Percentiles rank a stretch among this genome's conserved stretches.
Conservation (phyloP, 2,888 invertebrate species). For the Scaptomyza tumidula region DNA sequence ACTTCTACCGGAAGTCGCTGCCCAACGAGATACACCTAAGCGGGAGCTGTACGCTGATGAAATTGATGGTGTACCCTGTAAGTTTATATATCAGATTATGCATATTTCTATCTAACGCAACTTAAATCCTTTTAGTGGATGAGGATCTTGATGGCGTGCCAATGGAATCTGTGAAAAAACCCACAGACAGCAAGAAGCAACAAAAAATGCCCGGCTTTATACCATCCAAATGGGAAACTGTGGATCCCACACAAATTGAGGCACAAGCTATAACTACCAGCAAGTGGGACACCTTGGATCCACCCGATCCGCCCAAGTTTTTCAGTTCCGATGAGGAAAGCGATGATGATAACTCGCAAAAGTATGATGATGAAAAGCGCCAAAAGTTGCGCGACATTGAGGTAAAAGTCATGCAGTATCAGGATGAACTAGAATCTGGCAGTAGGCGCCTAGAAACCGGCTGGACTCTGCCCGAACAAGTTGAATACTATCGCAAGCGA, state of each 20-base stretch:
- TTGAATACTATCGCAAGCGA: conserved; percentile 95
- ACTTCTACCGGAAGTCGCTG: conserved; percentile 82
- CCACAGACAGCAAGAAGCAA: conserved; percentile 56
- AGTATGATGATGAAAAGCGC: conserved; percentile 89
- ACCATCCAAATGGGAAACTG: conserved; percentile 98
- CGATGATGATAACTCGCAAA: conserved; percentile 84
- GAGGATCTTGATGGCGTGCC: conserved; percentile 92
- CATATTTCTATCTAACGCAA: not conserved
- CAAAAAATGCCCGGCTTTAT: conserved; percentile 89
- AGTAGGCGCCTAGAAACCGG: conserved; percentile 89
- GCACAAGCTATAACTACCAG: conserved; percentile 94
- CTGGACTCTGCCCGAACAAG: conserved; percentile 92
- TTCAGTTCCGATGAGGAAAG: conserved; percentile 80
- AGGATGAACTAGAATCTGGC: conserved; percentile 97
- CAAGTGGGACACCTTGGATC: conserved; percentile 93
- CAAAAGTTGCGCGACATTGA: conserved; percentile 95
- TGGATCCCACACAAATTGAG: conserved; percentile 93
- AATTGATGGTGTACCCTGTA: conserved; percentile 89
- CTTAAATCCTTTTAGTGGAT: conserved; percentile 85
- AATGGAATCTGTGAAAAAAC: conserved; percentile 84
- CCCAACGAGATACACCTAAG: conserved; percentile 77
- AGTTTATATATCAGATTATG: conserved; percentile 38
- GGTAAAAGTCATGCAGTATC: conserved; percentile 96
- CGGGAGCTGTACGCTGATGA: conserved; percentile 86
- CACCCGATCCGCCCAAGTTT: conserved; percentile 83